A percentile compares a stretch with the other conserved stretches of the same genome.
These are phyloP conservation scores for Girardia tigrina DNA, from an alignment of 2,888 invertebrate species.

Conservation along the genomic window DNA sequence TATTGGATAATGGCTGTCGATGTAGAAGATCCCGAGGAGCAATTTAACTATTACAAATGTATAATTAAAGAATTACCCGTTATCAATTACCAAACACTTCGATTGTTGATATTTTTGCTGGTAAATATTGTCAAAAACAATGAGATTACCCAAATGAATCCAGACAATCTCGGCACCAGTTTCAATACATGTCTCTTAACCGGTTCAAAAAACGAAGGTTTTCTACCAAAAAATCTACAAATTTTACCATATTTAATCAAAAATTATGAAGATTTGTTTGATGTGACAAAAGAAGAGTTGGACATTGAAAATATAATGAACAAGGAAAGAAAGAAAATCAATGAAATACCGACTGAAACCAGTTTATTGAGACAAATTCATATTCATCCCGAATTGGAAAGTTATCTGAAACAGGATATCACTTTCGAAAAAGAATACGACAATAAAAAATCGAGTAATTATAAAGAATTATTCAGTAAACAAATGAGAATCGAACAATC, in stretches of 20 bases:
- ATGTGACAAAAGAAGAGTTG: conserved; percentile 10
- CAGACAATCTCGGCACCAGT: not conserved
- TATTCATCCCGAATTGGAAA: not conserved
- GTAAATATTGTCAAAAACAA: conserved; percentile 11
- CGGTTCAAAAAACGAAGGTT: not conserved
- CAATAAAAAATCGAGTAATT: not conserved
- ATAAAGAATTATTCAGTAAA: not conserved
- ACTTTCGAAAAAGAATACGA: conserved; percentile 9
- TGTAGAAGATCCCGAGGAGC: not conserved
- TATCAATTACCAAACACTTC: not conserved
- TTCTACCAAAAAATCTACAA: not conserved
- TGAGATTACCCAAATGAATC: not conserved
- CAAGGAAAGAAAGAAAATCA: not conserved
- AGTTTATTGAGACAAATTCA: conserved; percentile 9
- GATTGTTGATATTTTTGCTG: conserved; percentile 5
- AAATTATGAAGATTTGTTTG: conserved; percentile 14
- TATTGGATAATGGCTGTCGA: not conserved
- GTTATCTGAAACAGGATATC: not conserved
- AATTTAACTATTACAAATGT: not conserved
- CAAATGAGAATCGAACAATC: not conserved
- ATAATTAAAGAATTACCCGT: not conserved
- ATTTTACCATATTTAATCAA: not conserved
- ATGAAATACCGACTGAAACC: not conserved
- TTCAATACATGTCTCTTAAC: not conserved
- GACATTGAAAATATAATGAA: not conserved